These are phyloP conservation scores for Megaceryle maxima DNA, from an alignment of 2,113 vertebrate species.

Conservation along the genomic window DNA sequence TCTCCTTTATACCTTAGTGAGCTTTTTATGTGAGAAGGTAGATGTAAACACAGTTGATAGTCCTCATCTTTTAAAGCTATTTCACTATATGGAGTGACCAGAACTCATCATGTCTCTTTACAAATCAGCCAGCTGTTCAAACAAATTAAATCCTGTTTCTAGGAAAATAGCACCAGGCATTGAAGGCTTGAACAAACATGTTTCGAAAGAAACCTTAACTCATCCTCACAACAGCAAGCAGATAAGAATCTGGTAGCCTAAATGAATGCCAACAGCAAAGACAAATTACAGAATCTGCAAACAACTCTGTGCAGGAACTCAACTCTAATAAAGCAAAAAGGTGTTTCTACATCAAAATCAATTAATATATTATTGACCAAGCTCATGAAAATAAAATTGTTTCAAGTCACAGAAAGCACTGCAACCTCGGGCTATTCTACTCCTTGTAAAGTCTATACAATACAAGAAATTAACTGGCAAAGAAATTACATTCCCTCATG, in stretches of 20 bases:
- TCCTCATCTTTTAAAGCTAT: background rate
- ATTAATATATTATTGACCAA: background rate
- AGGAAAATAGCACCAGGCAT: constrained; percentile 26
- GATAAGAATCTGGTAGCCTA: constrained; percentile 35
- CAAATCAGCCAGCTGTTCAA: constrained; percentile 59
- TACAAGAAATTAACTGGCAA: constrained; percentile 31
- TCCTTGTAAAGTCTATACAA: background rate
- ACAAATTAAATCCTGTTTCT: constrained; percentile 60
- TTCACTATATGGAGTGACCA: background rate
- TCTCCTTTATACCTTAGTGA: background rate
- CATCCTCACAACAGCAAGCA: constrained; percentile 24
- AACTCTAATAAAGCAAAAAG: constrained; percentile 13
- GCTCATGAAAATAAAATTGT: background rate
- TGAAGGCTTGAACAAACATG: constrained; percentile 33
- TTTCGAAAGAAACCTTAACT: constrained; percentile 50
- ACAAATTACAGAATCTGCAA: constrained; percentile 56
- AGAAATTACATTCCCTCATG: background rate
- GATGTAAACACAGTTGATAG: background rate
- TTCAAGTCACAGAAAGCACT: background rate
- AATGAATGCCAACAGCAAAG: constrained; percentile 43
- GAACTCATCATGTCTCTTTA: constrained; percentile 31
- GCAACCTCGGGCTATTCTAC: background rate
- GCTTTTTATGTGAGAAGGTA: background rate
- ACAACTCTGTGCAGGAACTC: constrained; percentile 10
- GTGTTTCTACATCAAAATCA: constrained; percentile 21